Base-by-base conservation (phyloP, 2,113 vertebrate genomes). In the Oenanthe oenanthe region DNA sequence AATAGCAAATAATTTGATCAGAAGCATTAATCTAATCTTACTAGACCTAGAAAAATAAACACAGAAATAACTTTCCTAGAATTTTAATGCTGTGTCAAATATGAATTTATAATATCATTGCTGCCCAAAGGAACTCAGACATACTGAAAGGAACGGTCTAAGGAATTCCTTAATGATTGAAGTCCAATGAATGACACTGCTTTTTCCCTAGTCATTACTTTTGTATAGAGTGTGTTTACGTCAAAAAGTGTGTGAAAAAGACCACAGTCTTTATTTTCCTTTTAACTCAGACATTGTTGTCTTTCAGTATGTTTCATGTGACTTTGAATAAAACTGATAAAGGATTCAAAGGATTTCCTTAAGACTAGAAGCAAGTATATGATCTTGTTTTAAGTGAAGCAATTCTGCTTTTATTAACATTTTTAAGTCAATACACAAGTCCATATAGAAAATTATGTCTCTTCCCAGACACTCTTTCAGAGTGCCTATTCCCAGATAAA, bases 311-410 rank as follows among this genome's bases (percentile, higher is more conserved):
- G 31, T 76, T 94, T 88, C 71, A 88, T 77, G 50, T 94, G 88
- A 94, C 85, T 93, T 65, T 13, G 36, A 67, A 95, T 73, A 57
- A 94, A 93, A 86, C 32, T 56, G 38, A 65, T 38, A 80, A 63
- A 42, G 8, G 5, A 22, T 85, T 93, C 60, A 93, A 91, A 95
- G 43, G 25, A 57, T 67, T 73, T 91, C 77, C 43, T 89, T 83
- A 32, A 53, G 29, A 76, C 17, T 48, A 51, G 28, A 83, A n/a
- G 6, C 42, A 50, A 21, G 7, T 50, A 25, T 47, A 22, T 36
- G 70, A 21, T 40, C 9, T 36, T 40, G 6, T 63, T 53, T 60
- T 60, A 62, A 85, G 18, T 17, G 74, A 83, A 75, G 60, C 7
- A 67, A 17, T 12, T 71, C 17, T 42, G 56, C 6, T 1, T 53